These are phyloP conservation scores for Heteromyza rotundicornis DNA, from an alignment of 2,888 invertebrate species.

Conservation along the genomic window DNA sequence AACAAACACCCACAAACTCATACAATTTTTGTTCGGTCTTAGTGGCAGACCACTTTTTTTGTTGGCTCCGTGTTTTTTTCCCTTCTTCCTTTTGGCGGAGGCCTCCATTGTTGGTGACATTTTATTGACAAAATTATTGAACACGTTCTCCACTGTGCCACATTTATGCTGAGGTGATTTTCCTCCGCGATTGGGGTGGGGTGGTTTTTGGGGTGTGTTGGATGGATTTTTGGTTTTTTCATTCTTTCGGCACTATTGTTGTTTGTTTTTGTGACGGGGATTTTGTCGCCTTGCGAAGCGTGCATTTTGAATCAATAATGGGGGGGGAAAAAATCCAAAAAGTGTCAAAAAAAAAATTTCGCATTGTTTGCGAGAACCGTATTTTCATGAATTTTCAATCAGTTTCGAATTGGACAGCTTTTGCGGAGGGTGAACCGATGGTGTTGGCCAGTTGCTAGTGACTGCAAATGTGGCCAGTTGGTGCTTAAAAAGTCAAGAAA, in stretches of 20 bases:
- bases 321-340: background rate
- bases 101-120: constrained; percentile 25
- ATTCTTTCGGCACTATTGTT: background rate
- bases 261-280: background rate
- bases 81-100: background rate
- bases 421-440: too few relatives aligned
- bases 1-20: too few relatives aligned
- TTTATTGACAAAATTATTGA: constrained; percentile 52
- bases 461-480: too few relatives aligned
- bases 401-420: too few relatives aligned
- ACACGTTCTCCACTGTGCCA: constrained; percentile 40
- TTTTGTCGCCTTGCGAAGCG: background rate
- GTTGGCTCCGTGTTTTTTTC: background rate
- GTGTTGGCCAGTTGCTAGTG: too few relatives aligned
- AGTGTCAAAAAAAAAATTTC: background rate
- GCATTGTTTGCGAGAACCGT: too few relatives aligned
- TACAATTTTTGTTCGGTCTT: too few relatives aligned
- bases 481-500: too few relatives aligned
- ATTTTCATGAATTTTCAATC: too few relatives aligned
- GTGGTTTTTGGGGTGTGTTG: background rate
- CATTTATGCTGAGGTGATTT: background rate
- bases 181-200: background rate
- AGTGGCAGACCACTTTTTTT: background rate
- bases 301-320: background rate
- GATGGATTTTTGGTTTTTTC: background rate